Evolutionary conservation across 92 coral and sea anemone species (phyloP), one percentile per base, ranked within the genome.

Genomic region (Parazoanthus darwini): DNA sequence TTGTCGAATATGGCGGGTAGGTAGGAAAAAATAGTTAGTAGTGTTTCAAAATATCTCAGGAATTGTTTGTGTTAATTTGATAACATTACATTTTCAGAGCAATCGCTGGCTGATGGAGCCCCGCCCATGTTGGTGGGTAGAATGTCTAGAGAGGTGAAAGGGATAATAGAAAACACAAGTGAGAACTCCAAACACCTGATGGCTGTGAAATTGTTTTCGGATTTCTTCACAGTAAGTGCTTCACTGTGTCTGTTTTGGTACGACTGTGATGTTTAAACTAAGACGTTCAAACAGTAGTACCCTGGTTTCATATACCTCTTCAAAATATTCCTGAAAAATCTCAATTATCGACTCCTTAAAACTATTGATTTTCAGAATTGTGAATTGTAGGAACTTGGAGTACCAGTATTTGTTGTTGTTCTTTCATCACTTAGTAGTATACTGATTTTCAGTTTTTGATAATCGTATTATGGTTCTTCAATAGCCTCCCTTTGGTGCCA

Each of bases 401-500:
- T 54, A 11, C 59, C 59, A 13, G 59, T 54, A 54, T 54, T 54
- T n/a, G n/a, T 54, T 13, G 8, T 6, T 51, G 58, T 13, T 11
- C 0, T 10, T 48, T 48, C 9, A 48, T 10, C 51, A 0, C 11
- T 48, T 44, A 44, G 59, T 20, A 54, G 59, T 63, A 20, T 2
- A 39, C 42, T 63, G 3, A 3, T 63, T 63, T 63, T 63, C 70
- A 63, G 25, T 18, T 20, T 63, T 22, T 1, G 1, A 6, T 20
- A 63, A 20, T 36, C 50, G 4, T 80, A 38, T 82, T 25, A 22
- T 79, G 23, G 65, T 71, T 81, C 44, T 44, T 42, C 80, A 48
- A 3, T 35, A 97, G 99, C 95, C 95, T 73, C 99, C 99, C 10
- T 94, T 95, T 90, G 99, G 99, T 58, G 93, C 94, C 71, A 87